These are phyloP conservation scores for Stenotaenia linearis DNA, from an alignment of 2,888 invertebrate genomes.

Conservation along the genomic window DNA sequence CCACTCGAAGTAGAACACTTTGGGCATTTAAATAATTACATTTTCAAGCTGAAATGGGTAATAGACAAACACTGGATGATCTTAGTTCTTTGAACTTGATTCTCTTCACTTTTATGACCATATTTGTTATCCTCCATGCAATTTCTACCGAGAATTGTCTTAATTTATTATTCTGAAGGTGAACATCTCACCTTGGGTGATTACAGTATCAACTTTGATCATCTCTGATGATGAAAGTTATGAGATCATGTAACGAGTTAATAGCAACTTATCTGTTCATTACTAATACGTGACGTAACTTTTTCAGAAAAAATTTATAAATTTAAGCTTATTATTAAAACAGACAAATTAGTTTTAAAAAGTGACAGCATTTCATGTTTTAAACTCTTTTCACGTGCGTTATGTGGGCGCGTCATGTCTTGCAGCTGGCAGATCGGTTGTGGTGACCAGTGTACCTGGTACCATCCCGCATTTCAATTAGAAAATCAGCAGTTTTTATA, in stretches of 20 bases:
- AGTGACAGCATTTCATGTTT: too few relatives aligned
- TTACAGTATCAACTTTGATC: neutral
- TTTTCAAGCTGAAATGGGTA: neutral
- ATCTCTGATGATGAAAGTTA: neutral
- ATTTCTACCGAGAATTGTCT: neutral
- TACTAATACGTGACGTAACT: neutral
- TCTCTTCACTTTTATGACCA: neutral
- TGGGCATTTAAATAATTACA: neutral
- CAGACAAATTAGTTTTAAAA: too few relatives aligned
- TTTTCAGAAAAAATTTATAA: neutral
- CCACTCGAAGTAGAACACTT: too few relatives aligned
- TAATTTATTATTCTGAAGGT: conserved; percentile 12
- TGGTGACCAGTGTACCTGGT: neutral
- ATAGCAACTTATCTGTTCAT: neutral
- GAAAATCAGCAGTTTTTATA: neutral
- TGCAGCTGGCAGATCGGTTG: neutral
- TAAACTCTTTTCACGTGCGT: neutral
- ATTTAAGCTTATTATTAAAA: too few relatives aligned
- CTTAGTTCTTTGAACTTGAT: neutral
- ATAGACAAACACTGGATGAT: neutral
- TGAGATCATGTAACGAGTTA: neutral
- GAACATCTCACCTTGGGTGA: conserved; percentile 16
- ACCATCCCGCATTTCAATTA: neutral
- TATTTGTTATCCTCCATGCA: neutral
- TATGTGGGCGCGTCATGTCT: neutral